phyloP scores from a whole-genome alignment of 1,140 invertebrate species.

The Pogonomyrmex barbatus region DNA sequence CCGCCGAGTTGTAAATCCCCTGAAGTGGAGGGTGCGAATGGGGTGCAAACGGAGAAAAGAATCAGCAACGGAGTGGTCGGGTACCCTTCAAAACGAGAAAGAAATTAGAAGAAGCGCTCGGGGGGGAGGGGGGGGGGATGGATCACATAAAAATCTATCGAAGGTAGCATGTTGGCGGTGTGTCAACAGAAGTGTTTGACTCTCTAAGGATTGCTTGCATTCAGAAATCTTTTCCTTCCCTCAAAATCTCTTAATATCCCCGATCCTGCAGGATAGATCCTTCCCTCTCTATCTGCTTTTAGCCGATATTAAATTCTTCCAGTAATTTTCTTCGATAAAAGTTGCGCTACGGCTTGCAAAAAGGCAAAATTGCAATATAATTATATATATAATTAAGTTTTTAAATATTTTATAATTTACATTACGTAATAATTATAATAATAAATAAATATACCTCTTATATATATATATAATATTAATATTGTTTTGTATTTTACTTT shows the following conservation, averaged over 20 bases:
- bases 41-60: slow-evolving; percentile 10
- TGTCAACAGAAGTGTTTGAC: slow-evolving; percentile 39
- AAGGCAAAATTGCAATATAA: not conserved
- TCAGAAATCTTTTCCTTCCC: not conserved
- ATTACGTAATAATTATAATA: not conserved
- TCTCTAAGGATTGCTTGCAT: not conserved
- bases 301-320: not conserved
- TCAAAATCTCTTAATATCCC: not conserved
- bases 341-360: not conserved
- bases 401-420: not conserved
- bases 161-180: not conserved
- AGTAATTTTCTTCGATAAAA: not conserved
- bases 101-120: slow-evolving; percentile 41
- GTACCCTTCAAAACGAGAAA: slow-evolving; percentile 25
- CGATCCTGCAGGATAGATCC: not conserved
- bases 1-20: slow-evolving; percentile 20
- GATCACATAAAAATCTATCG: slow-evolving; percentile 55
- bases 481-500: not conserved
- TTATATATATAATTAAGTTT: not conserved
- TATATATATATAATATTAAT: too few relatives aligned
- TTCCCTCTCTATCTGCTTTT: not conserved
- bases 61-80: not conserved
- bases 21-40: slow-evolving; percentile 16
- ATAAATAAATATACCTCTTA: too few relatives aligned
- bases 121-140: slow-evolving; percentile 2